Evolutionary conservation across 2,797 vertebrate genomes (phyloP).

Genomic region (Anniella stebbinsi): DNA sequence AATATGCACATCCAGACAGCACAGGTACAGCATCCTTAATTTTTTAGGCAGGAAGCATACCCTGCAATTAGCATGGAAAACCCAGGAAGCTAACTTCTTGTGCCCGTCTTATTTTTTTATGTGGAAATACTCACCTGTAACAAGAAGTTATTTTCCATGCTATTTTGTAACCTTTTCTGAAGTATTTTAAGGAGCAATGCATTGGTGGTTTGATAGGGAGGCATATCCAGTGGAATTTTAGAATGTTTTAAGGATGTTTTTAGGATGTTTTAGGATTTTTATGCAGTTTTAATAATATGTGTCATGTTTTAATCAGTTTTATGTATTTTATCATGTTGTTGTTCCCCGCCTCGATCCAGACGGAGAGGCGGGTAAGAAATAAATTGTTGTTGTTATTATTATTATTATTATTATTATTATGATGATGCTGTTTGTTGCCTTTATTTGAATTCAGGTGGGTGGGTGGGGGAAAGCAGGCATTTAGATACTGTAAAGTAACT

Average conservation of each 20-base stretch:
- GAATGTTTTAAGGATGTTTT: too few relatives aligned
- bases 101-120: not conserved
- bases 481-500: not conserved
- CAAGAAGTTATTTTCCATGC: not conserved
- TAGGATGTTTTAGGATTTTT: too few relatives aligned
- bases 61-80: not conserved
- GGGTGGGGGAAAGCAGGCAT: not conserved
- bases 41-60: not conserved
- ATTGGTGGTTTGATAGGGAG: not conserved
- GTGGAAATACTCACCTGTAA: not conserved
- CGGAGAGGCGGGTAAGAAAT: too few relatives aligned
- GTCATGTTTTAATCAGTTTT: too few relatives aligned
- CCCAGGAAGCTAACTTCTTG: not conserved
- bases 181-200: not conserved
- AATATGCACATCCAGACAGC: not conserved
- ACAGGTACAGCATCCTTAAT: not conserved
- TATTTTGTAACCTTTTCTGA: slow-evolving; percentile 2
- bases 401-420: too few relatives aligned
- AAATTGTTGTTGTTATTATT: too few relatives aligned
- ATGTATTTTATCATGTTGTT: too few relatives aligned
- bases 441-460: not conserved
- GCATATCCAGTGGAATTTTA: too few relatives aligned
- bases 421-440: not conserved
- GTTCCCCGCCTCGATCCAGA: too few relatives aligned
- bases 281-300: too few relatives aligned